Base-by-base conservation (phyloP, 1,140 invertebrate species). In the Coptotermes formosanus region DNA sequence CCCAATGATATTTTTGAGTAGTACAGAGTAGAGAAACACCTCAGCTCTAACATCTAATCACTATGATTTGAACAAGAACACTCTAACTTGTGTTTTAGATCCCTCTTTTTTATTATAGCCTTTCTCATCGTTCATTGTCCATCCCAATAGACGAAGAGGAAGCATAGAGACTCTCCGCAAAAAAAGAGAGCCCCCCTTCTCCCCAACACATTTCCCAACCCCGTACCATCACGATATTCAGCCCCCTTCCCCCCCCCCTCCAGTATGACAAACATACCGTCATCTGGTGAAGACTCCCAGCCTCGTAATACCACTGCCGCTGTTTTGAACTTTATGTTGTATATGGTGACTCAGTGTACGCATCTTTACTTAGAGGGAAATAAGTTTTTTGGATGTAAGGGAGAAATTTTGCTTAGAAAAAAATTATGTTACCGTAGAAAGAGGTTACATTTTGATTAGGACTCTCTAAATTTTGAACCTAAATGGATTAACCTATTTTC, bases 201-300 rank as follows among this genome's bases (percentile, higher is more conserved):
- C n/a, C 8, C 64, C 25, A 75, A 8, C 59, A 25, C 59, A 64
- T 19, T 38, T 19, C 4, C 59, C 59, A 64, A 75, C 25, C 64
- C 64, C 64, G 25, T 55, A 55, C 9, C 11, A 64, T 64, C 59
- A 64, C 59, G 9, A 14, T 64, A 8, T 64, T 64, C 64, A 30
- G 30, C 64, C 64, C 64, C 64, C n/a, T n/a, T n/a, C 64, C 64
- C n/a, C 64, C 64, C 64, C n/a, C n/a, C n/a, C 64, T n/a, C n/a
- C 25, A n/a, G 64, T n/a, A 75, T 75, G 64, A 75, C 64, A 30
- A 75, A 19, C 3, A 25, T 25, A 11, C 25, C 64, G 64, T 30
- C 64, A 75, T 75, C 64, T 75, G 64, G 64, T 16, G 14, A 25
- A n/a, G 16, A 30, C n/a, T 75, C n/a, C 3, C 19, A 30, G 6